phyloP scores from a whole-genome alignment of 2,797 vertebrate species.

The Tenualosa thibaudeaui region DNA sequence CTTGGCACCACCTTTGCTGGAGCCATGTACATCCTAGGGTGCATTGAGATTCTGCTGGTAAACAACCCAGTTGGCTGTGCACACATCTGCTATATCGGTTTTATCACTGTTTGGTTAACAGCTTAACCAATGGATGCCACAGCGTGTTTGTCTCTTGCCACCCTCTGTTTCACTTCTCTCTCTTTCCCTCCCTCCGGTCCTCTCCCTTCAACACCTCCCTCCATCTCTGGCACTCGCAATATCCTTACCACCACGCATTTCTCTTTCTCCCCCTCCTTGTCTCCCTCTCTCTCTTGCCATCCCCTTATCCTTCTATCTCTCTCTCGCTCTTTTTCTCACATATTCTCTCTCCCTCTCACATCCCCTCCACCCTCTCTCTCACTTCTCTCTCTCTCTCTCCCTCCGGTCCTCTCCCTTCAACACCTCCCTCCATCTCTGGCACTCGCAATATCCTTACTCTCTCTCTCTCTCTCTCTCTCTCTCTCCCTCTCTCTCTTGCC shows the following conservation, averaged over 20 bases:
- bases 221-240: neutral
- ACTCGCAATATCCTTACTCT: neutral
- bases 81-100: neutral
- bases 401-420: neutral
- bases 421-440: neutral
- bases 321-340: neutral
- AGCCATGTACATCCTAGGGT: constrained; percentile 98
- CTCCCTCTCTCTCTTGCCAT: neutral
- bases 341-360: neutral
- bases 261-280: too few species aligned
- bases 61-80: constrained; percentile 46
- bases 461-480: neutral
- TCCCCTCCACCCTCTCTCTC: neutral
- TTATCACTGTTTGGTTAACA: constrained; percentile 9
- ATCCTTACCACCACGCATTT: neutral
- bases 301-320: neutral
- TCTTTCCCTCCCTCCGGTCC: neutral
- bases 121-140: neutral
- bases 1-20: constrained; percentile 96
- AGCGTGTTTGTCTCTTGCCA: neutral
- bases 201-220: neutral
- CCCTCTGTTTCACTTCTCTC: neutral
- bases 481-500: too few species aligned
- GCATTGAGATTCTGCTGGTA: constrained; percentile 97
- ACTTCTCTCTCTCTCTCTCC: neutral